Conservation (phyloP, 2,113 vertebrate genomes). For the Spheniscus mendiculus region DNA sequence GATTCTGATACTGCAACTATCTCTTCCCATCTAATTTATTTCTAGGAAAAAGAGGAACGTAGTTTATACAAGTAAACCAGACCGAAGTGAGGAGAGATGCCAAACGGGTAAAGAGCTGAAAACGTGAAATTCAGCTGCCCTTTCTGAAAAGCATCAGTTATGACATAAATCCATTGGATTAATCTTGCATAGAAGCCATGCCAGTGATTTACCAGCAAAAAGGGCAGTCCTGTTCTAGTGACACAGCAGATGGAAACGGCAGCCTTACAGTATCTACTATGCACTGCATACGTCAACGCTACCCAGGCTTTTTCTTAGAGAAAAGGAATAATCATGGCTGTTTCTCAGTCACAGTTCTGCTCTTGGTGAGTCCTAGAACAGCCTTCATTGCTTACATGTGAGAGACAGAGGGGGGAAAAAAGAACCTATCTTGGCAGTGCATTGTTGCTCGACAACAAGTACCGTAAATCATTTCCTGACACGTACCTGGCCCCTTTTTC, state of each 20-base stretch:
- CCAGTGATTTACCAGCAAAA: neutral
- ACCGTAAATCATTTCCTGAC: neutral
- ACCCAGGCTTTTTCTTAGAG: neutral
- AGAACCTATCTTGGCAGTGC: neutral
- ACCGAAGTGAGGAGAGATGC: neutral
- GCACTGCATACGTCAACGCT: neutral
- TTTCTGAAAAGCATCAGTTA: neutral
- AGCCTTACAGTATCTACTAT: neutral
- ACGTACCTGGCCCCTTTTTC: neutral
- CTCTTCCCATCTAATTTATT: constrained; percentile 15
- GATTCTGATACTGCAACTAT: neutral
- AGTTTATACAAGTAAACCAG: neutral
- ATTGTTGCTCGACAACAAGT: neutral
- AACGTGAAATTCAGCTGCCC: neutral
- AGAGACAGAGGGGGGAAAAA: neutral
- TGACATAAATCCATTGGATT: neutral
- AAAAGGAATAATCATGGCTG: neutral
- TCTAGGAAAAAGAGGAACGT: neutral
- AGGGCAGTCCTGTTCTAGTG: neutral
- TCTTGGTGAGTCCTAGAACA: neutral
- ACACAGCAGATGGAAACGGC: neutral
- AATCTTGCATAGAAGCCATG: neutral
- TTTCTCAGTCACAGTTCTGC: neutral
- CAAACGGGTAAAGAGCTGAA: too few relatives aligned
- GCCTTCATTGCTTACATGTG: neutral